Evolutionary conservation across 2,113 vertebrate genomes (phyloP).

Genomic region (Ictalurus punctatus): DNA sequence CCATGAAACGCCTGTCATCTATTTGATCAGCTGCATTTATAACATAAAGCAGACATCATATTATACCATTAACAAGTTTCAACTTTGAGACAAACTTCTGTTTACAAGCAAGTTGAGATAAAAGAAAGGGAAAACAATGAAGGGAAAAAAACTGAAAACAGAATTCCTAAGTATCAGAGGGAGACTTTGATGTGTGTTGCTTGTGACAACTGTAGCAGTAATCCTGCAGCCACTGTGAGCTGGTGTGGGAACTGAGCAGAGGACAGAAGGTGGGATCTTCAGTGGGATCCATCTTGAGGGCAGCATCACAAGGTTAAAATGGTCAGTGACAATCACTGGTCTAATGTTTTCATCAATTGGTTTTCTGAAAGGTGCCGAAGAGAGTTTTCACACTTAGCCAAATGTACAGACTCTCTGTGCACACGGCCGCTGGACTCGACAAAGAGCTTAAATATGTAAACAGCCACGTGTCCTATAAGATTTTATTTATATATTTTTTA

Average conservation of each 20-base stretch:
- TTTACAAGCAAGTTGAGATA: neutral
- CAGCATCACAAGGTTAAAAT: conserved; percentile 31
- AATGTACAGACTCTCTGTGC: neutral
- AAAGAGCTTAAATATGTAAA: neutral
- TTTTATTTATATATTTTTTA: neutral
- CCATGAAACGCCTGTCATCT: neutral
- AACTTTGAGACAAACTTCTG: conserved; percentile 2
- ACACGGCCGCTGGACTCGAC: neutral
- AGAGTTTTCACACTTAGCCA: neutral
- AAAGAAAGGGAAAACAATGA: conserved; percentile 14
- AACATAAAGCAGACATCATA: conserved; percentile 45
- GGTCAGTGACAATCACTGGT: neutral
- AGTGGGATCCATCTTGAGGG: conserved; percentile 69
- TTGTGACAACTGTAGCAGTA: conserved; percentile 70
- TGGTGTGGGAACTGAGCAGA: conserved; percentile 60
- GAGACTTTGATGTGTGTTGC: conserved; percentile 59
- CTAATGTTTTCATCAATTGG: neutral
- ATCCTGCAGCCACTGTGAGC: conserved; percentile 62
- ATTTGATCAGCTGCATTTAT: neutral
- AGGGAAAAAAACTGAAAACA: neutral
- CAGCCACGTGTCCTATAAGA: neutral
- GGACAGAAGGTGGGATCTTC: conserved; percentile 65
- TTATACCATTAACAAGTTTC: neutral
- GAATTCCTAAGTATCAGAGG: conserved; percentile 31
- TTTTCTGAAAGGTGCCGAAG: neutral